Base-by-base conservation (phyloP, 2,113 vertebrate genomes). In the Amblyopsis rosae region DNA sequence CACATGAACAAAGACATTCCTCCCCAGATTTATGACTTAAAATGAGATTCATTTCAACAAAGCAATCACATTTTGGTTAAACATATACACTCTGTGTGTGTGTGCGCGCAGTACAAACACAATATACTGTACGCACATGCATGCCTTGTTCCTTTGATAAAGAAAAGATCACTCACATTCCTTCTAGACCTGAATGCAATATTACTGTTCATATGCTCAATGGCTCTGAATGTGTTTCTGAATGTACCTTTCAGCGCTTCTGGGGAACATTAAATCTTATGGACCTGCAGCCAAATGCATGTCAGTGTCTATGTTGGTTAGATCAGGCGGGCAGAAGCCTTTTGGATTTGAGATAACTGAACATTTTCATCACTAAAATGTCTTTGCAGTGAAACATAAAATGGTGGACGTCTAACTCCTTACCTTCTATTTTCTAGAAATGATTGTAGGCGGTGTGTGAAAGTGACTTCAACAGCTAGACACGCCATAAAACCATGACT, bases 231-330 rank as follows among this genome's bases (percentile, higher is more conserved):
- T 75, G 19, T 49, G 56, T 62, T 35, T 49, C 47, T 69, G 61
- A 69, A 69, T 60, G 59, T 26, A 26, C 2, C 26, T 26, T 26
- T 26, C 26, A 26, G 26, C 73, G 84, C 82, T 87, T 80, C 73
- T 83, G 80, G 85, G 84, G 67, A 59, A 72, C 75, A 79, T 85
- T 79, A 76, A 72, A 54, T 47, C 81, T 63, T 89, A 88, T 88
- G 69, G 73, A 79, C 76, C 54, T 80, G 69, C 53, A 72, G 69
- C 67, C 65, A 72, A 84, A 85, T 82, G 69, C 77, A 49, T 72
- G n/a, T 80, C 69, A 69, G 62, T 67, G 71, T 61, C 51, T 69
- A 72, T 3, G 67, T 71, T 79, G 67, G 82, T 88, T 78, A 3
- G 53, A 72, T 70, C 75, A 59, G 86, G 83, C 87, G 67, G 69